Conservation (phyloP, 2,113 vertebrate species). For the Henicopernis longicauda region DNA sequence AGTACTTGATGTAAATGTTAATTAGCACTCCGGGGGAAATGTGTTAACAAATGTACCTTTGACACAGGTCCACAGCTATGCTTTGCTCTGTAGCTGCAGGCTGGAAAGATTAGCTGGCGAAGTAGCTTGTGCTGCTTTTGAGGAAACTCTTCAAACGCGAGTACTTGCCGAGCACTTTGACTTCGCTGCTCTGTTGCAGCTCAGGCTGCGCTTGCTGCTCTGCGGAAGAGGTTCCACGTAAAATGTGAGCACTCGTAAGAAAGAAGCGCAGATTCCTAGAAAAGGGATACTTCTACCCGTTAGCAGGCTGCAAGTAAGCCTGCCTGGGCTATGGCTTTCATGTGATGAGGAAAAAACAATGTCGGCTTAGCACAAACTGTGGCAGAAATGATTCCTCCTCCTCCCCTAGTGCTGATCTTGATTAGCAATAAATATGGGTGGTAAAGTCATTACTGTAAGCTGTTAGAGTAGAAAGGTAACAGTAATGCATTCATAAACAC, state of each 20-base stretch:
- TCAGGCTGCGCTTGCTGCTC: not conserved
- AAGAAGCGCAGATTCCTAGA: not conserved
- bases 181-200: not conserved
- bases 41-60: conserved; percentile 66
- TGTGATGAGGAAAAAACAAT: not conserved
- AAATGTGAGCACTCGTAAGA: not conserved
- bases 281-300: not conserved
- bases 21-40: conserved; percentile 58
- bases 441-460: conserved; percentile 3
- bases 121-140: conserved; percentile 34
- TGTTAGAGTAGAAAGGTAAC: conserved; percentile 35
- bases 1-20: conserved; percentile 50
- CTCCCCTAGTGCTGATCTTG: not conserved
- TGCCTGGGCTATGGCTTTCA: not conserved
- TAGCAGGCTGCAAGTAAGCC: not conserved
- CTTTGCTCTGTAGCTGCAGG: conserved; percentile 33
- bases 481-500: not conserved
- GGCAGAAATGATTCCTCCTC: not conserved
- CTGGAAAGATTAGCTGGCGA: conserved; percentile 23
- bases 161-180: not conserved
- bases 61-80: conserved; percentile 30
- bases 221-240: not conserved
- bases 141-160: not conserved
- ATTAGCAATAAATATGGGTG: conserved; percentile 27
- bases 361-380: not conserved